Conservation (phyloP, 2,888 invertebrate species). For the Leptinotarsa tumamoca region DNA sequence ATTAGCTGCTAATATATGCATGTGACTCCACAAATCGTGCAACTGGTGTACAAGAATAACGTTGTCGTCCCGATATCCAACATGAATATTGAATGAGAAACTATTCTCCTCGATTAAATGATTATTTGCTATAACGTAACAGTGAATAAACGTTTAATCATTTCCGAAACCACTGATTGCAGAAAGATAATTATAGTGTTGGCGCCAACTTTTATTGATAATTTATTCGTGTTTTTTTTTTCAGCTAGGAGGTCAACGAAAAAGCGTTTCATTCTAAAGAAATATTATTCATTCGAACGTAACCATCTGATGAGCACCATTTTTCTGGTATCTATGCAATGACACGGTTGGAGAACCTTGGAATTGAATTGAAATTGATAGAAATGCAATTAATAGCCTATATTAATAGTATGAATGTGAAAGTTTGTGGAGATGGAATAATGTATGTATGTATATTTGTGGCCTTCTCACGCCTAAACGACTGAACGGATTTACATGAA, state of each 20-base stretch:
- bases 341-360: not conserved
- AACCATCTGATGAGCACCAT: not conserved
- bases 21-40: not conserved
- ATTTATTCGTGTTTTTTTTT: slow-evolving; percentile 13
- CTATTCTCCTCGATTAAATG: slow-evolving; percentile 26
- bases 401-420: no score
- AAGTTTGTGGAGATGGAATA: no score
- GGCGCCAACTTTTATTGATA: slow-evolving; percentile 26
- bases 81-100: slow-evolving; percentile 18
- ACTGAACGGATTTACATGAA: no score
- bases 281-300: not conserved
- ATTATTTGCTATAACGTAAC: slow-evolving; percentile 29
- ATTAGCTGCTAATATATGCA: slow-evolving; percentile 11
- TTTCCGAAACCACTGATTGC: slow-evolving; percentile 29
- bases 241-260: slow-evolving; percentile 14
- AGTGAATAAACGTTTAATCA: slow-evolving; percentile 28
- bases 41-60: not conserved
- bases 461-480: no score
- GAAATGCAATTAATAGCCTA: not conserved
- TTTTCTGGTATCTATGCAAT: not conserved
- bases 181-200: slow-evolving; percentile 29
- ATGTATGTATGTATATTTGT: no score
- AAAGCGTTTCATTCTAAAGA: not conserved
- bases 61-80: not conserved
- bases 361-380: not conserved